phyloP scores from a whole-genome alignment of 1,140 invertebrate species.

The Scaptomyza montana region DNA sequence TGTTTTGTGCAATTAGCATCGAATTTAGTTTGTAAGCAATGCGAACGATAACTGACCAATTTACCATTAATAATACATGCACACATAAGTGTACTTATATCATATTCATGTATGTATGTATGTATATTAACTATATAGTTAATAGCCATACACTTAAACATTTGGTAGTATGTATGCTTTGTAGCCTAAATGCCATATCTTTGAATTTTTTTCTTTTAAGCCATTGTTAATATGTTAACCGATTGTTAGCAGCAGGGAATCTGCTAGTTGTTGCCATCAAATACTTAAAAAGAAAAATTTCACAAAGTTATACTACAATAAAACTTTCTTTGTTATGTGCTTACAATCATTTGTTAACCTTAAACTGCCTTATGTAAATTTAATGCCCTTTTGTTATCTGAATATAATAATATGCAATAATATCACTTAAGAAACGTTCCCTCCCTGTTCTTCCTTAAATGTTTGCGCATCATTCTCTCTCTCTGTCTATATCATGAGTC shows the following conservation, averaged over 20 bases:
- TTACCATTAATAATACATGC: constrained; percentile 19
- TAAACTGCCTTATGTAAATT: constrained; percentile 11
- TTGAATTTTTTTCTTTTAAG: constrained; percentile 4
- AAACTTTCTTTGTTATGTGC: constrained; percentile 17
- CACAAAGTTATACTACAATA: constrained; percentile 26
- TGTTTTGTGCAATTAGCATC: constrained; percentile 44
- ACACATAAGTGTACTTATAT: constrained; percentile 1
- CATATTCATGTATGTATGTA: constrained; percentile 1
- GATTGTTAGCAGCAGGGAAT: constrained; percentile 29
- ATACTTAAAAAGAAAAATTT: neutral
- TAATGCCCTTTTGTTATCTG: neutral
- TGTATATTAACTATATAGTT: neutral
- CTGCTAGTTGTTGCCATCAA: constrained; percentile 33
- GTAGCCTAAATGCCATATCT: constrained; percentile 1
- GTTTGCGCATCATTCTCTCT: neutral
- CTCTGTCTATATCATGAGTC: neutral
- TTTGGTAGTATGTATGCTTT: constrained; percentile 4
- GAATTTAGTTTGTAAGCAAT: constrained; percentile 47
- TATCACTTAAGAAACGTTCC: neutral
- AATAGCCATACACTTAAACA: neutral
- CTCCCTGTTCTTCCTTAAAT: neutral
- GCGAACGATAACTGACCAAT: constrained; percentile 46
- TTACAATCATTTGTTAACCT: neutral
- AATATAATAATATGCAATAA: too few species aligned
- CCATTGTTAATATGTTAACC: constrained; percentile 27